These are phyloP conservation scores for Xiphorhynchus erythropygius DNA, from an alignment of 2,797 vertebrate species.

Conservation along the genomic window DNA sequence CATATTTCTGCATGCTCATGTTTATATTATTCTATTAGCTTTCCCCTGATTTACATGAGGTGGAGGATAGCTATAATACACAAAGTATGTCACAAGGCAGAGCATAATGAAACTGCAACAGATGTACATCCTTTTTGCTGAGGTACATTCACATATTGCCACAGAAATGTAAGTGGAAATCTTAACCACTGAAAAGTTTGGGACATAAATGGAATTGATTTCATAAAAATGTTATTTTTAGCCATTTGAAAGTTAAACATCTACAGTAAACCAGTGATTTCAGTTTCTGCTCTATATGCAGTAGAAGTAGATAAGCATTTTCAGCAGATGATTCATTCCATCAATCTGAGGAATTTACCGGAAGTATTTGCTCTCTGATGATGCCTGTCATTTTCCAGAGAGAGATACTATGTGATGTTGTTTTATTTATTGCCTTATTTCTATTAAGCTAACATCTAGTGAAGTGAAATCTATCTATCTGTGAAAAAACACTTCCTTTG, in stretches of 20 bases:
- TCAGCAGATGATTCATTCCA: not conserved
- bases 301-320: not conserved
- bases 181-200: not conserved
- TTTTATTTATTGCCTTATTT: not conserved
- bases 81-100: not conserved
- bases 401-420: accelerated
- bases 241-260: not conserved
- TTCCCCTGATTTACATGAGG: not conserved
- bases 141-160: not conserved
- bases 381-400: not conserved
- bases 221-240: not conserved
- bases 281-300: not conserved
- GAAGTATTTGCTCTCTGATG: not conserved
- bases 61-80: not conserved
- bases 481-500: not conserved
- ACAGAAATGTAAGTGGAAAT: not conserved
- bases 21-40: not conserved
- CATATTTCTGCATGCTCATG: not conserved
- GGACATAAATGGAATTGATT: not conserved
- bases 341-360: not conserved
- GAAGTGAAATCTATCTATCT: not conserved
- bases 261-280: not conserved
- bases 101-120: not conserved
- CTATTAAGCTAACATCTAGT: not conserved
- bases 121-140: not conserved